Evolutionary conservation across 2,888 invertebrate genomes (phyloP).

Genomic region (Drosophila phalerata): DNA sequence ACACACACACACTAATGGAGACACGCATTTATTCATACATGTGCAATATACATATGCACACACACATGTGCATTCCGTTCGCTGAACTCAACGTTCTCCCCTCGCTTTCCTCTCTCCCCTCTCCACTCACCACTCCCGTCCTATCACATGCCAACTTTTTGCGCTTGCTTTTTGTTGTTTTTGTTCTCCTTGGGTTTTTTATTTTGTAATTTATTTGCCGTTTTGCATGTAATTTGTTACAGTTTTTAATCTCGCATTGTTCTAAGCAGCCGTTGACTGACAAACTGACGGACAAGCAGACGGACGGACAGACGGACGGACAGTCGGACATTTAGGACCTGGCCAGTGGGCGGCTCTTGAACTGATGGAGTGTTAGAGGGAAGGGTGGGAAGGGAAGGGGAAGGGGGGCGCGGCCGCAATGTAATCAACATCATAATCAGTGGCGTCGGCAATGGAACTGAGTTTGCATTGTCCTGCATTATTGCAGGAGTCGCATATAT

Average conservation of each 20-base stretch:
- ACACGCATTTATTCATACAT: too few relatives aligned
- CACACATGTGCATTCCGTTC: constrained; percentile 1
- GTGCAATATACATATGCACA: too few relatives aligned
- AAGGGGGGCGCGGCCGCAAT: constrained; percentile 57
- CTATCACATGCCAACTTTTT: constrained; percentile 33
- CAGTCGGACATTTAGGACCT: constrained; percentile 14
- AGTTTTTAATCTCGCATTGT: constrained; percentile 78
- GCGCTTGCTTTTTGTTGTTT: constrained; percentile 35
- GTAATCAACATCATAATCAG: constrained; percentile 78
- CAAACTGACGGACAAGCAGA: constrained; percentile 54
- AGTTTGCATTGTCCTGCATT: constrained; percentile 66
- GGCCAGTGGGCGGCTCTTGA: constrained; percentile 20
- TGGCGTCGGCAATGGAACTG: constrained; percentile 42
- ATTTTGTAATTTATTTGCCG: constrained; percentile 78
- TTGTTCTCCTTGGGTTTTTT: constrained; percentile 27
- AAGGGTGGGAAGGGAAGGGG: background rate
- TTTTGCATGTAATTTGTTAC: constrained; percentile 78
- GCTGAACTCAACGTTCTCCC: background rate
- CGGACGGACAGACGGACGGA: constrained; percentile 4
- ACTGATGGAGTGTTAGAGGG: background rate
- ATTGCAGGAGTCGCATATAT: constrained; percentile 28
- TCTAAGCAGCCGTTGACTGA: constrained; percentile 70
- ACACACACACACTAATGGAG: background rate
- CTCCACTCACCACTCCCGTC: too few relatives aligned
- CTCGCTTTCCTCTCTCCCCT: background rate